These are phyloP conservation scores for Poecilus cupreus DNA, from an alignment of 2,888 invertebrate genomes.

Conservation along the genomic window DNA sequence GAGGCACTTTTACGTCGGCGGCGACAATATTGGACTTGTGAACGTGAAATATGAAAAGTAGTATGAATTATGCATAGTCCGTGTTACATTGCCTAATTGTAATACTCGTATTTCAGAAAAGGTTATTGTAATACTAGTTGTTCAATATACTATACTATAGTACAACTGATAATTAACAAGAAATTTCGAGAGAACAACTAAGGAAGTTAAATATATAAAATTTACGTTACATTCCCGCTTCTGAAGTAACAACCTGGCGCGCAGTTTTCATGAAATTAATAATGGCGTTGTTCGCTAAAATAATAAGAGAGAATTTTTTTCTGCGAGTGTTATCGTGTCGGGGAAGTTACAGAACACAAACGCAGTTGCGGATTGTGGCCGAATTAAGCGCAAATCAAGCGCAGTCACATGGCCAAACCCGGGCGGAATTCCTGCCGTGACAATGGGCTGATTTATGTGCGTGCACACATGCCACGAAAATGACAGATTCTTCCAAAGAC, in stretches of 20 bases:
- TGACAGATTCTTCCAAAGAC: slow-evolving; percentile 53
- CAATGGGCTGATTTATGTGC: slow-evolving; percentile 57
- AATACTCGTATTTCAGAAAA: no score
- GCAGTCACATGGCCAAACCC: slow-evolving; percentile 57
- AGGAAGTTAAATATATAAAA: no score
- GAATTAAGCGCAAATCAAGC: slow-evolving; percentile 55
- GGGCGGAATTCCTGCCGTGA: slow-evolving; percentile 50
- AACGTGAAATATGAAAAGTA: no score
- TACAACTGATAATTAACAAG: no score
- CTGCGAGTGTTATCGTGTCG: slow-evolving; percentile 1
- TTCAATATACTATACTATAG: no score
- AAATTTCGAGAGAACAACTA: no score
- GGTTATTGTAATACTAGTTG: no score
- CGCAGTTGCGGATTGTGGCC: slow-evolving; percentile 1
- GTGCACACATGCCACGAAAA: slow-evolving; percentile 49
- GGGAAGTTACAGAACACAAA: background rate
- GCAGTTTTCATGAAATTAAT: slow-evolving; percentile 36
- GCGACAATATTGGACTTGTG: no score
- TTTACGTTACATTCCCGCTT: no score
- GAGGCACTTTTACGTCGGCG: no score
- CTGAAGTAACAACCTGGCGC: background rate
- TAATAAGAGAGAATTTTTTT: slow-evolving; percentile 18
- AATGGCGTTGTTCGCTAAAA: slow-evolving; percentile 38
- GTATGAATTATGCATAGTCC: no score
- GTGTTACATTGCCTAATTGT: no score